Conservation (phyloP, 2,797 vertebrate species). For the Jordanella pulchra region DNA sequence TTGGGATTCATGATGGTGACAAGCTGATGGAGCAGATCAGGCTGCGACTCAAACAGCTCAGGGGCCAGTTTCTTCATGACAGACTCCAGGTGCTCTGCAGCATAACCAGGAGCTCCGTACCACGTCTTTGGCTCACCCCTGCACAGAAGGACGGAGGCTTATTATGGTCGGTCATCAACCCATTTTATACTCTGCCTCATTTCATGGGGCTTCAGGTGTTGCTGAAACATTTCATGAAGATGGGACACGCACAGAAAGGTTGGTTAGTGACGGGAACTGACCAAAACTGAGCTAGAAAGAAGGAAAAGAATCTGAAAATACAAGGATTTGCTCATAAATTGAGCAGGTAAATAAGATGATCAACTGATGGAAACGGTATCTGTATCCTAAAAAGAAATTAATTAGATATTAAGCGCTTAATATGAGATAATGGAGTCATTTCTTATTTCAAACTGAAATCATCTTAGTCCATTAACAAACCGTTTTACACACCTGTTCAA, state of each 20-base stretch:
- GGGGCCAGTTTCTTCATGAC: constrained; percentile 98
- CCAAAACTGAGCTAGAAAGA: no score
- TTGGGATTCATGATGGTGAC: constrained; percentile 99
- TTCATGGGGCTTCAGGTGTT: background rate
- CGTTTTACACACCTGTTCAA: no score
- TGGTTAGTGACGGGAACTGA: background rate
- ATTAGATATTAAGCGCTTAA: no score
- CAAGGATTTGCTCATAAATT: no score
- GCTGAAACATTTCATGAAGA: background rate
- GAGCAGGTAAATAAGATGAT: no score
- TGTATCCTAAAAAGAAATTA: no score
- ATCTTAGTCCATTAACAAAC: no score
- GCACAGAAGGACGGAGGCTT: constrained; percentile 11
- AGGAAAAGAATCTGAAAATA: no score
- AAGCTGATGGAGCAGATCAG: constrained; percentile 97
- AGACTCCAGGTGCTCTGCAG: constrained; percentile 92
- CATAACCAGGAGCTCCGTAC: constrained; percentile 96
- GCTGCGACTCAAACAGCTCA: constrained; percentile 96
- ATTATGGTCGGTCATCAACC: background rate
- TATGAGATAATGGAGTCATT: no score
- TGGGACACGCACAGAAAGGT: background rate
- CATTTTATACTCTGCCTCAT: background rate
- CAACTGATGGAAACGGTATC: no score
- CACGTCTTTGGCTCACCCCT: constrained; percentile 99
- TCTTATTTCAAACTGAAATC: no score